Evolutionary conservation across 1,140 invertebrate species (phyloP).

Genomic region (Macrobrachium nipponense): DNA sequence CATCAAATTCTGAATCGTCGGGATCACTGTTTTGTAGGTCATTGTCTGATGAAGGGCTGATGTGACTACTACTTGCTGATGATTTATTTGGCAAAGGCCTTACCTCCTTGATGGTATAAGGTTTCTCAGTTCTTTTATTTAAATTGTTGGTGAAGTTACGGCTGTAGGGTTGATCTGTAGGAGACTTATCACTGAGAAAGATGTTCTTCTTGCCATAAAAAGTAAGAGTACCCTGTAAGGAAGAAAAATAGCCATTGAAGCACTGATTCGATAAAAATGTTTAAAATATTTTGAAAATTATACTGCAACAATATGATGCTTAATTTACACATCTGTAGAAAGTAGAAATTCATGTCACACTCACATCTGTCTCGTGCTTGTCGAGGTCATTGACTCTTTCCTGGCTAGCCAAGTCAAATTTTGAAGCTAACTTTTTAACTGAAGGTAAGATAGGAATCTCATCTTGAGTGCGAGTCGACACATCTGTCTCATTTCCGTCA

Average conservation of each 20-base stretch:
- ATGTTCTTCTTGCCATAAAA: slow-evolving; percentile 45
- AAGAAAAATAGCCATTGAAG: neutral
- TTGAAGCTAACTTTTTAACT: slow-evolving; percentile 42
- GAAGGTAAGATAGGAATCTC: slow-evolving; percentile 30
- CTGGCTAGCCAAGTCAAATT: slow-evolving; percentile 32
- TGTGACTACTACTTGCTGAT: neutral
- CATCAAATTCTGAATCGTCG: slow-evolving; percentile 41
- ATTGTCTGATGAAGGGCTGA: slow-evolving; percentile 11
- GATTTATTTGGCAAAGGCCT: slow-evolving; percentile 31
- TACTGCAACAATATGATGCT: neutral
- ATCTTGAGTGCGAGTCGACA: slow-evolving; percentile 19
- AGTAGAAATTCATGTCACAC: slow-evolving; percentile 6
- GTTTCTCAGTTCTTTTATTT: slow-evolving; percentile 49
- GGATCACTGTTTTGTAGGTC: slow-evolving; percentile 30
- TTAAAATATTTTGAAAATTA: neutral
- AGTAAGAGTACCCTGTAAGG: slow-evolving; percentile 40
- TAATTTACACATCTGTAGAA: neutral
- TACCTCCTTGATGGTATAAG: slow-evolving; percentile 53
- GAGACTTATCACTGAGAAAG: slow-evolving; percentile 5
- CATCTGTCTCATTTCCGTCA: slow-evolving; percentile 41
- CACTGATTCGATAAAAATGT: neutral
- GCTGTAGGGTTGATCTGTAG: slow-evolving; percentile 22
- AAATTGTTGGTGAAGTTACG: slow-evolving; percentile 47
- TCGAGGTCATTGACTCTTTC: slow-evolving; percentile 47
- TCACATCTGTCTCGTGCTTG: slow-evolving; percentile 44